Evolutionary conservation across 2,888 invertebrate genomes (phyloP), one percentile per base, ranked within the genome.

Genomic region (Aplocera efformata): DNA sequence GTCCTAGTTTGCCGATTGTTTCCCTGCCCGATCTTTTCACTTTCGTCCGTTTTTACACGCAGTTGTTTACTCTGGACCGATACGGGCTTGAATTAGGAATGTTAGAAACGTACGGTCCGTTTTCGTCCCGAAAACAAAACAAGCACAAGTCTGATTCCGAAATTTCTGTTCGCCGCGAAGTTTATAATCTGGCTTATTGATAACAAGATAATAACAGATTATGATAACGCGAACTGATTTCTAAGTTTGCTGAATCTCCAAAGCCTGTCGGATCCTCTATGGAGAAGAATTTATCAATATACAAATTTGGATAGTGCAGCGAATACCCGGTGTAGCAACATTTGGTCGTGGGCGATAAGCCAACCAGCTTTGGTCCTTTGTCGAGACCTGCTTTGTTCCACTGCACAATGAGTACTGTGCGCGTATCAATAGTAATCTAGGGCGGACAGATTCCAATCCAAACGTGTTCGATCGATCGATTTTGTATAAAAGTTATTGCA

Each of bases 291-390:
- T 20, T 21, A 40, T 40, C 34, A 10, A 29, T 27, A 28, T 24
- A 22, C 34, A 33, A 31, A n/a, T n/a, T 36, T 34, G 35, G 13
- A 28, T 10, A 42, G 42, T 20, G 40, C 22, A 35, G 50, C 47
- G 40, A 39, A 46, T 48, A 42, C 42, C 44, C 52, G 39, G 48
- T 43, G 37, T 34, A 44, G 42, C 48, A 55, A 55, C 55, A 55
- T 53, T n/a, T 42, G 54, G 47, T 32, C 25, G 42, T 10, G 11
- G 39, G 7, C 38, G 50, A 53, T 55, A 55, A 53, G 48, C 50
- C 48, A 27, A 23, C 31, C 32, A 31, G 29, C 38, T 23, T 27
- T 28, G 26, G 11, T 28, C 44, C 35, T 44, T 44, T 40, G 39
- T 44, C 38, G 37, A 47, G 38, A 44, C 1, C 31, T 27, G 42